A percentile compares a stretch with the other conserved stretches of the same genome.
phyloP scores from a whole-genome alignment of 2,888 invertebrate species.

The Lamproptera curius region DNA sequence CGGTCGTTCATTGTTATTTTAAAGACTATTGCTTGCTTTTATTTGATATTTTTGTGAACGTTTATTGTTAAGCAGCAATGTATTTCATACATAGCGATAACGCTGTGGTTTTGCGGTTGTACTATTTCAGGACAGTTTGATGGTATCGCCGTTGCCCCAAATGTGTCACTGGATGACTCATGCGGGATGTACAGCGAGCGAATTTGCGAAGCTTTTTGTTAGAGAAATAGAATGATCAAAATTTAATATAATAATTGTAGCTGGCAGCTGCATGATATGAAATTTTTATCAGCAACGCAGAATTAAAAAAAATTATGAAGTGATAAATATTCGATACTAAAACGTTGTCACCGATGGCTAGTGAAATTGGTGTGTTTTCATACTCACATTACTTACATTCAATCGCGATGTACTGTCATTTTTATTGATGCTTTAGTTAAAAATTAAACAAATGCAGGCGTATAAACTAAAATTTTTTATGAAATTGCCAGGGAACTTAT shows the following conservation, averaged over 20 bases:
- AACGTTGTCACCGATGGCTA: too few species aligned
- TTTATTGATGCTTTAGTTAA: too few species aligned
- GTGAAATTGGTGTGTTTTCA: too few species aligned
- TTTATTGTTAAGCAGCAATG: conserved; percentile 18
- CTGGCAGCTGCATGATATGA: too few species aligned
- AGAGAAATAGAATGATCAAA: conserved; percentile 7
- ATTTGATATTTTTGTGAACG: background rate
- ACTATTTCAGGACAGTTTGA: conserved; percentile 28
- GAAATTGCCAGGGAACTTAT: too few species aligned
- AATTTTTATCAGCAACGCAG: too few species aligned
- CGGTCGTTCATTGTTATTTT: conserved; percentile 9
- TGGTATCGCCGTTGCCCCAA: conserved; percentile 52
- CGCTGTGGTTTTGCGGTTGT: background rate
- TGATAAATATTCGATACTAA: too few species aligned
- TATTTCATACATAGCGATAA: conserved; percentile 4
- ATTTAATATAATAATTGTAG: background rate
- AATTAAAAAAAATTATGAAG: too few species aligned
- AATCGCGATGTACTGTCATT: too few species aligned
- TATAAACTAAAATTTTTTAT: too few species aligned
- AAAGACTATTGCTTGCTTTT: conserved; percentile 11
- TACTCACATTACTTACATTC: too few species aligned
- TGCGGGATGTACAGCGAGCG: conserved; percentile 40
- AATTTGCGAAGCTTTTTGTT: conserved; percentile 32
- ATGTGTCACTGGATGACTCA: conserved; percentile 64
- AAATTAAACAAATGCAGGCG: too few species aligned